A percentile compares a stretch with the other conserved stretches of the same genome.
phyloP scores from a whole-genome alignment of 2,797 vertebrate genomes.

The Iguana delicatissima region DNA sequence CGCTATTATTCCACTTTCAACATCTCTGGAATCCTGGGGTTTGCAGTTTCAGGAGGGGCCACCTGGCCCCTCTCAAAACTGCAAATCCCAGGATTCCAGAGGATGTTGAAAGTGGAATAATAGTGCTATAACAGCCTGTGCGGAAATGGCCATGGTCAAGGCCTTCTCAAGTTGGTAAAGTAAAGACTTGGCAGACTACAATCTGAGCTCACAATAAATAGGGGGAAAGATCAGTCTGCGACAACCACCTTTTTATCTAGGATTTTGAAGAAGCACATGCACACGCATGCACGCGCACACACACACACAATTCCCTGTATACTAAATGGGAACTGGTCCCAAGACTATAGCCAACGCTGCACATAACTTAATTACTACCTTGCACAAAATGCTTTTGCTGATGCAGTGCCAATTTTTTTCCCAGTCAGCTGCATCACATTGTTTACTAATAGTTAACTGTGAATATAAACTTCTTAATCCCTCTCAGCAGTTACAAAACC shows the following conservation, averaged over 20 bases:
- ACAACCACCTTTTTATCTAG: background rate
- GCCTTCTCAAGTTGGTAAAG: too few relatives aligned
- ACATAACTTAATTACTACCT: background rate
- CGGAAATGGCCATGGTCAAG: too few relatives aligned
- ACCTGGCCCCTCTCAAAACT: too few relatives aligned
- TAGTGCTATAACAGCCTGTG: too few relatives aligned
- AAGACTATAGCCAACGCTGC: background rate
- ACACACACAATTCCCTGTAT: background rate
- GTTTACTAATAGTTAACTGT: background rate
- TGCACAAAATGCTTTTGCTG: background rate
- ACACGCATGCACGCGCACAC: too few relatives aligned
- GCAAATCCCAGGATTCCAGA: too few relatives aligned
- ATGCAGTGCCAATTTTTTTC: background rate
- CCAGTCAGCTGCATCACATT: background rate
- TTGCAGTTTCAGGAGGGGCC: too few relatives aligned
- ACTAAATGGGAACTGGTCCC: background rate
- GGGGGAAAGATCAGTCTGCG: too few relatives aligned
- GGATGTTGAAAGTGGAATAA: too few relatives aligned
- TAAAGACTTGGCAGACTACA: background rate
- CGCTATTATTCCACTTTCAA: too few relatives aligned
- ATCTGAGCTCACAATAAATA: background rate
- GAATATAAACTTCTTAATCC: slow-evolving; percentile 19
- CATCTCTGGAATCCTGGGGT: too few relatives aligned
- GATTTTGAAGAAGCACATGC: background rate
- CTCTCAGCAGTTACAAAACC: background rate